Evolutionary conservation across 1,140 invertebrate species (phyloP).

Genomic region (Pissodes strobi): DNA sequence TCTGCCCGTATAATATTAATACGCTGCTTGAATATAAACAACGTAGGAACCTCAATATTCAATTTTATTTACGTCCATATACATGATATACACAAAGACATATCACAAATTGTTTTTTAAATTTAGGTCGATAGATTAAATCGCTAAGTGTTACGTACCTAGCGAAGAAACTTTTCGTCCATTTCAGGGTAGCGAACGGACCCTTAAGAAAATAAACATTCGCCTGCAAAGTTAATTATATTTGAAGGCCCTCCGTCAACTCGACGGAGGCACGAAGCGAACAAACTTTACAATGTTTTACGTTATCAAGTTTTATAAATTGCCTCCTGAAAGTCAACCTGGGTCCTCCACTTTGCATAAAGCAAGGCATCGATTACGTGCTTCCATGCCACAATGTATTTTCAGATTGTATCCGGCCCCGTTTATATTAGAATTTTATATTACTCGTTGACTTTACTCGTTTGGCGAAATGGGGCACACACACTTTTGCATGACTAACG

Average conservation of each 20-base stretch:
- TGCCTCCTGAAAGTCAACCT: slow-evolving; percentile 50
- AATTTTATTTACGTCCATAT: too few species aligned
- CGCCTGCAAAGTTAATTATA: slow-evolving; percentile 16
- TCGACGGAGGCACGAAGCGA: slow-evolving; percentile 16
- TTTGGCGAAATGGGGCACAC: slow-evolving; percentile 44
- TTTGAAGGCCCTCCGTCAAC: slow-evolving; percentile 12
- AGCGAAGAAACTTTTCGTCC: too few species aligned
- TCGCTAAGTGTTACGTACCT: too few species aligned
- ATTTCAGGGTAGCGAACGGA: too few species aligned
- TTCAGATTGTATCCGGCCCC: slow-evolving; percentile 52
- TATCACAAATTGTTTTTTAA: too few species aligned
- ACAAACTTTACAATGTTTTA: slow-evolving; percentile 46
- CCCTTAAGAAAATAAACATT: background rate
- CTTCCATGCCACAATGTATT: slow-evolving; percentile 49
- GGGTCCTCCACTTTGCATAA: slow-evolving; percentile 52
- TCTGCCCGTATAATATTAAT: too few species aligned
- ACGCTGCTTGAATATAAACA: too few species aligned
- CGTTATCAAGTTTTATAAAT: slow-evolving; percentile 53
- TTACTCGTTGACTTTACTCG: slow-evolving; percentile 40
- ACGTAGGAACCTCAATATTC: too few species aligned
- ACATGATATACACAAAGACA: too few species aligned
- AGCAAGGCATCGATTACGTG: slow-evolving; percentile 51
- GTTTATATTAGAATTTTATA: slow-evolving; percentile 54
- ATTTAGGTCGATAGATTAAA: too few species aligned
- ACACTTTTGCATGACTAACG: slow-evolving; percentile 45